Evolutionary conservation across 1,140 invertebrate genomes (phyloP).

Genomic region (Drosophila pruinosa): DNA sequence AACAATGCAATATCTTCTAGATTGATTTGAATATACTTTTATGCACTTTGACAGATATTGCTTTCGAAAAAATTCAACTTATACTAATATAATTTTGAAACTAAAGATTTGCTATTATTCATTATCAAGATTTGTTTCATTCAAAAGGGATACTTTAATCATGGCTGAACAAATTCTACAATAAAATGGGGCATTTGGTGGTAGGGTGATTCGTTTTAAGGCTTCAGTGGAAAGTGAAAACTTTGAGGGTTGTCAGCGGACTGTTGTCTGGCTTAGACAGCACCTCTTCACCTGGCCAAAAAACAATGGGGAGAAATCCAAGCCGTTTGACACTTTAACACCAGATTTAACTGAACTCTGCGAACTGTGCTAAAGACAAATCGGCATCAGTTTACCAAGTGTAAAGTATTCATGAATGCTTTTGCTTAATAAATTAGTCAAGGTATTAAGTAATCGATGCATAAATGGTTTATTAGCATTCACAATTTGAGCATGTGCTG

Average conservation of each 20-base stretch:
- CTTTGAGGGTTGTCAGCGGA: slow-evolving; percentile 35
- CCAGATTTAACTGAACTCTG: slow-evolving; percentile 74
- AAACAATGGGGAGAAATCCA: slow-evolving; percentile 33
- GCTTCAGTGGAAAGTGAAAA: slow-evolving; percentile 41
- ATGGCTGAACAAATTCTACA: slow-evolving; percentile 1
- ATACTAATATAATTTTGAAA: too few relatives aligned
- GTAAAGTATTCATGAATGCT: too few relatives aligned
- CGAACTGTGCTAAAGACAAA: slow-evolving; percentile 23
- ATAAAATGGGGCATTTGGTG: slow-evolving; percentile 35
- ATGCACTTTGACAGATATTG: too few relatives aligned
- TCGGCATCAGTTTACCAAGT: slow-evolving; percentile 38
- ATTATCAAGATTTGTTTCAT: not conserved
- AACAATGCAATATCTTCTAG: too few relatives aligned
- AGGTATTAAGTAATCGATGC: not conserved
- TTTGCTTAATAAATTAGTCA: too few relatives aligned
- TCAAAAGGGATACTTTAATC: not conserved
- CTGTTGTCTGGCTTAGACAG: slow-evolving; percentile 57
- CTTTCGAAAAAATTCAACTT: too few relatives aligned
- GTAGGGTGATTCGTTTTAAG: slow-evolving; percentile 29
- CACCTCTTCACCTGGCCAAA: slow-evolving; percentile 60
- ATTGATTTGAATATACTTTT: too few relatives aligned
- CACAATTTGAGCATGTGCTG: slow-evolving; percentile 10
- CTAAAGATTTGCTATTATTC: too few relatives aligned
- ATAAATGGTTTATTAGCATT: slow-evolving; percentile 29
- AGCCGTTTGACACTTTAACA: slow-evolving; percentile 56